Evolutionary conservation across 2,797 vertebrate species (phyloP), one percentile per base, ranked within the genome.

Genomic region (Natrix natrix): DNA sequence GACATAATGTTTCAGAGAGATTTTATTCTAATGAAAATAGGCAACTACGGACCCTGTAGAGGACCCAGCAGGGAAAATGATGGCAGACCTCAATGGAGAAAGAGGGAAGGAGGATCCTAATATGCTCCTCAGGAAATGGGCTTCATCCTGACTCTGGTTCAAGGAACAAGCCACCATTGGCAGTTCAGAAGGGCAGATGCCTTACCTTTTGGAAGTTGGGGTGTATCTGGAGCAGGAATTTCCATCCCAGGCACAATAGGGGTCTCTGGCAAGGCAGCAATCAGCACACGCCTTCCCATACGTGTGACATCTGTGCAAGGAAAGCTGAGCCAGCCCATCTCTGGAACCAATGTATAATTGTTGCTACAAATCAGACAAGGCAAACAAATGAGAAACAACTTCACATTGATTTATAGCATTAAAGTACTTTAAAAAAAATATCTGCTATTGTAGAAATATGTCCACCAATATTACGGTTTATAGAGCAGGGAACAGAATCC

Each of bases 231-330:
- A 99, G 94, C 99, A 99, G 0, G 98, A 98, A 94, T 98, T 98
- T 97, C 99, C 99, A 74, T 99, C 99, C 99, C 99, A 99, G 92
- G 99, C 99, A 86, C 99, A 99, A 97, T 99, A 99, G 1, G 99
- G 99, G 96, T 99, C 99, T 96, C 99, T 98, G 95, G 99, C 99
- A 94, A 99, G 98, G 96, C 99, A 99, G 96, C 92, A 93, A 1
- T 91, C 92, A 7, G 90, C 90, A 83, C 90, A 93, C 7, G 90
- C 92, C 96, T 99, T 98, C 90, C 99, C 99, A 26, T 99, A 99
- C 92, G 98, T 98, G 95, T 98, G 98, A 95, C 99, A 99, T 97
- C 99, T 98, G 97, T 99, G 99, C 96, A 99, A 97, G 7, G 99
- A 98, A 91, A 99, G 98, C 97, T 99, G 99, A 95, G 98, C 98